Evolutionary conservation across 2,113 vertebrate species (phyloP).

Genomic region (Stomatorhinus ivindoensis): DNA sequence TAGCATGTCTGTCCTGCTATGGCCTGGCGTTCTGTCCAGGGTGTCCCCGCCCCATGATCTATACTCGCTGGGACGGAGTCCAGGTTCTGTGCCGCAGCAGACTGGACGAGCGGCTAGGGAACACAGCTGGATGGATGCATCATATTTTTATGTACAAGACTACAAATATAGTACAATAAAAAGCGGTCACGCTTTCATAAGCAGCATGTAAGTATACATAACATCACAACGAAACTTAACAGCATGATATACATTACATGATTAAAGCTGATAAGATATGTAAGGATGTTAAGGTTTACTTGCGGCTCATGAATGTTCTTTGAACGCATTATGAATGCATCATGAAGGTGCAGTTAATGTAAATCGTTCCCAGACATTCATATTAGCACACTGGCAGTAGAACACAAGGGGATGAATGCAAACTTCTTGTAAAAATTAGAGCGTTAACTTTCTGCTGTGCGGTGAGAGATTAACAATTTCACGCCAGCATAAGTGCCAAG

Average conservation of each 20-base stretch:
- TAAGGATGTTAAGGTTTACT: neutral
- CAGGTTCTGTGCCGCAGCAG: neutral
- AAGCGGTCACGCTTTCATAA: neutral
- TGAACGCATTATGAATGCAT: neutral
- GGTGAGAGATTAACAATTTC: neutral
- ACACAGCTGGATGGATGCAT: neutral
- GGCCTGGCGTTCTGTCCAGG: neutral
- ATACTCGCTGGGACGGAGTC: neutral
- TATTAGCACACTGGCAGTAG: neutral
- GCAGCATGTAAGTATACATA: neutral
- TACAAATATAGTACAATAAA: neutral
- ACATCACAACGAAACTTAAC: neutral
- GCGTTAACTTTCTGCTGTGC: neutral
- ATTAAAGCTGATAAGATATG: neutral
- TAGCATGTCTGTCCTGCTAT: neutral
- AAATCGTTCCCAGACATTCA: neutral
- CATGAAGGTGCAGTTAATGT: neutral
- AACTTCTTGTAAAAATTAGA: neutral
- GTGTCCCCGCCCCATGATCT: neutral
- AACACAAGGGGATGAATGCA: neutral
- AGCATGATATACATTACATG: neutral
- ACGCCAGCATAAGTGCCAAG: neutral
- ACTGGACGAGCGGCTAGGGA: neutral
- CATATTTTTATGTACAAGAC: neutral
- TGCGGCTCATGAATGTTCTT: neutral